Base-by-base conservation (phyloP, 1,140 invertebrate genomes). In the Plodia interpunctella region DNA sequence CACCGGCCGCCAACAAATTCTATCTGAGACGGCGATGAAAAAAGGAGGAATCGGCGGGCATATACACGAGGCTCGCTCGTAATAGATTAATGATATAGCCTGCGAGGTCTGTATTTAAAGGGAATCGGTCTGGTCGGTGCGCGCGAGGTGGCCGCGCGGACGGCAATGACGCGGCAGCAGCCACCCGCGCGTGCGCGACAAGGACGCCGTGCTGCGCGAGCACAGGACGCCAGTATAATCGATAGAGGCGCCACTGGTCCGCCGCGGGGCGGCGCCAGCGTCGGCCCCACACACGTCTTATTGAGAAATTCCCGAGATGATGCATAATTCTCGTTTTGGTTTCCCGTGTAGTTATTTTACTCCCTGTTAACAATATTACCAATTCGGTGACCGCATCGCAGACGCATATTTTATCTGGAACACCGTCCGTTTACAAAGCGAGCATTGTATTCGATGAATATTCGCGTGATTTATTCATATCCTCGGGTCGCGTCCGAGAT, bases 261-360 rank as follows among this genome's bases (percentile, higher is more conserved):
- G 75, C 85, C 76, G 74, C 78, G 74, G 83, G 81, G 83, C 85
- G 83, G 81, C 80, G 81, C 81, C 78, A 71, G 78, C 75, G 78
- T 65, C 74, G 83, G 78, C 83, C 83, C 81, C 83, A 84, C 50
- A 62, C 76, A 75, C 76, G 64, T 72, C 80, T 88, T 88, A 88
- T 88, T 88, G 85, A 88, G 85, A 88, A 88, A 88, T 88, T 88
- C 85, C 70, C 83, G 68, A 86, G 76, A 83, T 83, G 81, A 80
- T 77, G 81, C 76, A 85, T 83, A 83, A 83, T 85, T 80, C 77
- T 87, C 76, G 65, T 88, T 87, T 87, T 87, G 77, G 70, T 82
- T 84, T 77, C 78, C 76, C 68, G 70, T 82, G 77, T 83, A 70
- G 79, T 83, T 79, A 79, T 83, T 82, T 83, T 76, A 87, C 77